Conservation (phyloP, 2,113 vertebrate species). For the Charina bottae region DNA sequence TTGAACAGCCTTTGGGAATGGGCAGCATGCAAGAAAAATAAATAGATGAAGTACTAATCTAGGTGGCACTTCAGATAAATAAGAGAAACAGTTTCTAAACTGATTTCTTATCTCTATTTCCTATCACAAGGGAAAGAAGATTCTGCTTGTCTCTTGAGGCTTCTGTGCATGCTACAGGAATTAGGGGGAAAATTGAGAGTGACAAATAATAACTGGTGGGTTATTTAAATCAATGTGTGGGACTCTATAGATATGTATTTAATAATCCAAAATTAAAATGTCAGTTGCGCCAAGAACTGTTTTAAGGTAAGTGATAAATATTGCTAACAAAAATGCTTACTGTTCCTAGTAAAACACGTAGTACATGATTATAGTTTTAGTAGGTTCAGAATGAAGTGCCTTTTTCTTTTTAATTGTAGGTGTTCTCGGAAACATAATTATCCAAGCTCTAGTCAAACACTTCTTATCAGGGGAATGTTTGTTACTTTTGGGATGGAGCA, state of each 20-base stretch:
- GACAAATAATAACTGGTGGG: not conserved
- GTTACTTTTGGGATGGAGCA: slow-evolving; percentile 94
- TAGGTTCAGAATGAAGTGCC: not conserved
- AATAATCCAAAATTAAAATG: not conserved
- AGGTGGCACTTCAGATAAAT: not conserved
- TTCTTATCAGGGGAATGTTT: slow-evolving; percentile 94
- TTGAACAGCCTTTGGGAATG: not conserved
- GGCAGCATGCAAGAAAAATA: not conserved
- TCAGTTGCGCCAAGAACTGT: not conserved
- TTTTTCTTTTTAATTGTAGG: slow-evolving; percentile 40
- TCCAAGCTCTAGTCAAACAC: slow-evolving; percentile 84
- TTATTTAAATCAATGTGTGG: not conserved
- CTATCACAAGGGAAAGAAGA: not conserved
- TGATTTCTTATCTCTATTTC: not conserved
- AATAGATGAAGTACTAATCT: too few species aligned
- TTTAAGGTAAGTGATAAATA: not conserved
- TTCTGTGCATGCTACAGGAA: not conserved
- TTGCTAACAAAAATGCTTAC: not conserved
- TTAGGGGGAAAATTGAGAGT: not conserved
- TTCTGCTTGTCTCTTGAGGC: not conserved
- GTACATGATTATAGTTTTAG: not conserved
- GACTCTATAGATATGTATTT: not conserved
- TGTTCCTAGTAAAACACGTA: not conserved
- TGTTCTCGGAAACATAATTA: slow-evolving; percentile 93
- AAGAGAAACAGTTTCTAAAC: not conserved